Evolutionary conservation across 2,797 vertebrate genomes (phyloP).

Genomic region (Sebastes goodei): DNA sequence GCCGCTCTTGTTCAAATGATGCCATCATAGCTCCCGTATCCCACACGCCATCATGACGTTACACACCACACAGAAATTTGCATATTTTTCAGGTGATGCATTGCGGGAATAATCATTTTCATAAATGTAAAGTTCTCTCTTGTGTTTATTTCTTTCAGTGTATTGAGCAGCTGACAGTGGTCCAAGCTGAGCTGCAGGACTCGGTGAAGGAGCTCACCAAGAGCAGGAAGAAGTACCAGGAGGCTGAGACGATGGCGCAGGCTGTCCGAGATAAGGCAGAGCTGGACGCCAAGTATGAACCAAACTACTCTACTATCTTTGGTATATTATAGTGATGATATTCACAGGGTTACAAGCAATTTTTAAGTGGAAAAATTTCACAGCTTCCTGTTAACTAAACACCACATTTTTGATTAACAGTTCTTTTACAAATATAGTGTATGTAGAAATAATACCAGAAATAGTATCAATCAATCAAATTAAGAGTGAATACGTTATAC

Average conservation of each 20-base stretch:
- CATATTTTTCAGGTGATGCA: neutral
- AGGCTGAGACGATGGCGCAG: constrained; percentile 95
- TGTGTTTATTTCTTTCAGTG: constrained; percentile 78
- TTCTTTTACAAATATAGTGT: neutral
- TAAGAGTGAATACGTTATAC: too few relatives aligned
- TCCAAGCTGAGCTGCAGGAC: constrained; percentile 94
- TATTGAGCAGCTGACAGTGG: constrained; percentile 92
- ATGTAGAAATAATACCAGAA: neutral
- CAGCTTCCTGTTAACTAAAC: neutral
- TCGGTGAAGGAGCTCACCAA: constrained; percentile 97
- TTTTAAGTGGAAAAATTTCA: neutral
- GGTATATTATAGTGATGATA: too few relatives aligned
- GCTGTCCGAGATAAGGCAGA: constrained; percentile 95
- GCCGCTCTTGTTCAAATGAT: constrained; percentile 35
- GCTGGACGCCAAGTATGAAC: constrained; percentile 93
- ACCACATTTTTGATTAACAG: neutral
- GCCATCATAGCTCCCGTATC: neutral
- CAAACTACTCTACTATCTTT: neutral
- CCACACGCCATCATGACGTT: neutral
- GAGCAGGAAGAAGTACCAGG: constrained; percentile 98
- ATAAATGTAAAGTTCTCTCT: constrained; percentile 4
- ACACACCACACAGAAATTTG: neutral
- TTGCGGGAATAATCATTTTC: neutral
- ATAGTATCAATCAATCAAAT: neutral
- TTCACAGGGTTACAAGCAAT: neutral